These are phyloP conservation scores for Uria aalge DNA, from an alignment of 2,113 vertebrate species.

Conservation along the genomic window DNA sequence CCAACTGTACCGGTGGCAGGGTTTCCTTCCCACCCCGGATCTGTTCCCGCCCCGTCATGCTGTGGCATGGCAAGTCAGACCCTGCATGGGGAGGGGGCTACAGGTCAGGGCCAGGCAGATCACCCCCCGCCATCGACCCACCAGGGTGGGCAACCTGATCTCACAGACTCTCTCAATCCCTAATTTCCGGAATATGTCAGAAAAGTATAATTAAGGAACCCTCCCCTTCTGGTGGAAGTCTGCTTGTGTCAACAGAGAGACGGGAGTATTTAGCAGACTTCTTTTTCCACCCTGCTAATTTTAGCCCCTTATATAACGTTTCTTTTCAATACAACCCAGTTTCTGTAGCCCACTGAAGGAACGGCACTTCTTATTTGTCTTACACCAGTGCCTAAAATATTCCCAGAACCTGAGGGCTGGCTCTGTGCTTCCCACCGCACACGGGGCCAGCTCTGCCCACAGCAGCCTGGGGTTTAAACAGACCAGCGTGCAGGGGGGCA, in stretches of 20 bases:
- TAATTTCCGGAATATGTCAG: constrained; percentile 8
- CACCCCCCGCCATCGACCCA: accelerated
- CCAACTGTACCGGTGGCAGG: accelerated
- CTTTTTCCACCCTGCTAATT: constrained; percentile 62
- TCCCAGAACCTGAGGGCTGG: not conserved
- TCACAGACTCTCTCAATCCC: not conserved
- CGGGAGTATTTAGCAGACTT: constrained; percentile 60
- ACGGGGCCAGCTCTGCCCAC: not conserved
- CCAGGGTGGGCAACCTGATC: not conserved
- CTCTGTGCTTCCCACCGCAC: not conserved
- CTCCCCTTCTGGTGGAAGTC: constrained; percentile 55
- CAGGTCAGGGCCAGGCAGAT: accelerated
- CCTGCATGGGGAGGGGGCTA: accelerated
- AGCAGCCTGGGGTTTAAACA: not conserved
- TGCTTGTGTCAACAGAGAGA: constrained; percentile 66
- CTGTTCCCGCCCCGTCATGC: accelerated
- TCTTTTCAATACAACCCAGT: constrained; percentile 69
- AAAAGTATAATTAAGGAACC: constrained; percentile 50
- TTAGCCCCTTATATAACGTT: constrained; percentile 68
- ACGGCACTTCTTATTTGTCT: constrained; percentile 31
- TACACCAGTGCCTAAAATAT: constrained; percentile 44
- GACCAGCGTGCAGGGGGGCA: accelerated
- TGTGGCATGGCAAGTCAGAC: not conserved
- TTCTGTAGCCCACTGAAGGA: constrained; percentile 62
- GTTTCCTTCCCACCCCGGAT: not conserved